Base-by-base conservation (phyloP, 2,113 vertebrate species). In the Crotophaga sulcirostris region DNA sequence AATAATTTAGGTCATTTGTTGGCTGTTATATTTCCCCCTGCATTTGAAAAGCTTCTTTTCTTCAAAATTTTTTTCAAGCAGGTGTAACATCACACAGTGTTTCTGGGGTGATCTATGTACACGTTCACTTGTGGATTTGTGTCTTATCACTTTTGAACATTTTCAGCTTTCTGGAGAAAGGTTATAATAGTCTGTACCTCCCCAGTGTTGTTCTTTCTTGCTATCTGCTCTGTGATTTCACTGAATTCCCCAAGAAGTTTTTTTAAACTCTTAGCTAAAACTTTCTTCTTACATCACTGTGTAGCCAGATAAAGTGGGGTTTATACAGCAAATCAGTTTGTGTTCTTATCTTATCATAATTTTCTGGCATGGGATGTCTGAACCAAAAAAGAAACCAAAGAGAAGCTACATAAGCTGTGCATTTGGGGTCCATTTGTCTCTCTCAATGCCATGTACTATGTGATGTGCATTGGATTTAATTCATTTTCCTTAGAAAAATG, bases 1-100 rank as follows among this genome's bases (percentile, higher is more conserved):
- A 88, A 42, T 28, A 52, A 59, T 60, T 86, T 58, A 87, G 72
- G 44, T 81, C 15, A 68, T 94, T 80, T 56, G 26, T 76, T 89
- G 19, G 45, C 49, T 92, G 7, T 64, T 94, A 7, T 24, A 75
- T 93, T 67, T 69, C 54, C 62, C 62, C 8, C 34, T 72, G 36
- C 15, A 15, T 91, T 95, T 81, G 31, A 83, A 91, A 45, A 38
- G 7, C 77, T 93, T 79, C n/a, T 80, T 90, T 64, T 13, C 33
- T 73, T 77, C 59, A 60, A 91, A 84, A 59, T 44, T 1, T 2
- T 59, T 85, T 95, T 88, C 51, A 88, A 34, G 28, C 33, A 64
- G 18, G 33, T 85, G 0, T 60, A 79, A 31, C 10, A 26, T 66
- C 34, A n/a, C 11, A 8, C 0, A 0, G 23, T 69, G 29, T 16